Evolutionary conservation across 2,888 invertebrate genomes (phyloP), one percentile per base, ranked within the genome.

Genomic region (Kryphioiulus occultus): DNA sequence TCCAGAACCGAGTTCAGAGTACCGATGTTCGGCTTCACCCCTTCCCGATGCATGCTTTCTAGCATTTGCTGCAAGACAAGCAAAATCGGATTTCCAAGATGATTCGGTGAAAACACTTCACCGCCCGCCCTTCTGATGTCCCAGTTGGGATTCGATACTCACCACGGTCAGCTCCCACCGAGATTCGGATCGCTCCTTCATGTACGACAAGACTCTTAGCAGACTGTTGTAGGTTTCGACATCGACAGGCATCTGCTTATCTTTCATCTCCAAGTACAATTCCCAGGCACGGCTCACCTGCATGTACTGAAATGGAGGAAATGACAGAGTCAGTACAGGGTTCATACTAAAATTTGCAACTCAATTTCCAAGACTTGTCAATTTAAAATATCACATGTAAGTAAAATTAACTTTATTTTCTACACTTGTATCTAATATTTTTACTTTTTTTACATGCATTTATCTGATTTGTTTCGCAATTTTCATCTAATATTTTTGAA

Each of bases 221-320:
- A 97, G 90, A 0, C 94, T 91, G 92, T 97, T 97, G 90, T 94
- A 97, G 0, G 95, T 94, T 88, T 93, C 93, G 0, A 94, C 93
- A 88, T 94, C 94, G 30, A 97, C 90, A 12, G 93, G 92, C 1
- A 96, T 91, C 26, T 94, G 93, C 89, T 95, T 95, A 85, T 94
- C 93, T 88, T 93, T 89, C 90, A 91, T 91, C 89, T 92, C 91
- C 44, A 91, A 89, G 89, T 91, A 92, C 44, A 91, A 89, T 1
- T 89, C 87, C 87, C 89, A 90, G 4, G 91, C 92, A 87, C 89
- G 89, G 44, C 91, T 89, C n/a, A 86, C 88, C 89, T 90, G 68
- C 0, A 88, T 87, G 86, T 88, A 84, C 89, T 87, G 86, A 87
- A 53, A 22, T 3, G n/a, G 44, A 44, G 44, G 15, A 10, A 44